These are phyloP conservation scores for Ciconia stormi DNA, from an alignment of 2,113 vertebrate genomes.

Conservation along the genomic window DNA sequence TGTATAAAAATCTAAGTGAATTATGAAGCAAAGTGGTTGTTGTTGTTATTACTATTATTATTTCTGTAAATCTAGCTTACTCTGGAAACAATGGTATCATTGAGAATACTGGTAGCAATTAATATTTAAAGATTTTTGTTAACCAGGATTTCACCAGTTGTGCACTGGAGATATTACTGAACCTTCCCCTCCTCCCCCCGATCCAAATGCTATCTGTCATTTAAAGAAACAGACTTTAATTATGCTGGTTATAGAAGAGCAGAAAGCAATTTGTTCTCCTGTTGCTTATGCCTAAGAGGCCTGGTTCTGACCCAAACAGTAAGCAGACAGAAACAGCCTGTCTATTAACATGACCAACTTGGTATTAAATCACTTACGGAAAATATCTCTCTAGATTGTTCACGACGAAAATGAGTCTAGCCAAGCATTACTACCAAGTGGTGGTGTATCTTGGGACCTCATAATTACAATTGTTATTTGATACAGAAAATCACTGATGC, in stretches of 20 bases:
- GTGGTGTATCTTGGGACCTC: background rate
- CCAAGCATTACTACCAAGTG: background rate
- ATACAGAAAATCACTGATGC: background rate
- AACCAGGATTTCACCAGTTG: background rate
- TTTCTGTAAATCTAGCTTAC: background rate
- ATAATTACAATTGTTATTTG: background rate
- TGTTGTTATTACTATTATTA: background rate
- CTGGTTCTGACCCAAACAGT: background rate
- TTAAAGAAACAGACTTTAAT: background rate
- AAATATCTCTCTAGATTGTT: background rate
- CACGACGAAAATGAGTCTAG: background rate
- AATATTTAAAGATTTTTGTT: background rate
- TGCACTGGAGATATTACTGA: background rate
- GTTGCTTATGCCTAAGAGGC: background rate
- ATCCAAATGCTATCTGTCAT: background rate
- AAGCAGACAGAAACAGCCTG: background rate
- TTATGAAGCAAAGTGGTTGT: background rate
- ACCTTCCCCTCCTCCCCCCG: fast-evolving
- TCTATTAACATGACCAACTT: background rate
- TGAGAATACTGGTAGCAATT: background rate
- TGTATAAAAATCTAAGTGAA: background rate
- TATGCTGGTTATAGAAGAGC: background rate
- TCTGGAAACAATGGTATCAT: background rate
- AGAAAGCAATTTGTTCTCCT: background rate
- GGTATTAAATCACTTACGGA: background rate